Percentiles rank a stretch among this genome's conserved stretches.
phyloP scores from a whole-genome alignment of 2,888 invertebrate species.

The Balanococcus diminutus region DNA sequence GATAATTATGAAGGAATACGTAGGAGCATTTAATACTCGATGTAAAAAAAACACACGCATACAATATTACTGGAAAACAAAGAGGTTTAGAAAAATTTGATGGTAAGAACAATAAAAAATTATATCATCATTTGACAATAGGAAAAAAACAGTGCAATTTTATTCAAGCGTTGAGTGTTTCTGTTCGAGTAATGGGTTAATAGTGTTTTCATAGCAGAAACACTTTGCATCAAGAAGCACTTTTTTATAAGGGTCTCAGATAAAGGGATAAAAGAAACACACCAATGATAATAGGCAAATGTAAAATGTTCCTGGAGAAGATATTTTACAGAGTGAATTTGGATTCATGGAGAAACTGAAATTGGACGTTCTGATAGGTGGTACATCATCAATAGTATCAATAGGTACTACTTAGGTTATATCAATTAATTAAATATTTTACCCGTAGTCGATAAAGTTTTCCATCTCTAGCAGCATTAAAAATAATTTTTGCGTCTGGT shows the following conservation, averaged over 20 bases:
- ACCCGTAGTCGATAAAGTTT: slow-evolving; percentile 40
- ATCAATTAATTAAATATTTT: neutral
- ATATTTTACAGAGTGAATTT: neutral
- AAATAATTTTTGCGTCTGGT: slow-evolving; percentile 43
- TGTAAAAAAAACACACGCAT: too few relatives aligned
- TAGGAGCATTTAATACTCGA: too few relatives aligned
- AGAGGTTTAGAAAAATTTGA: too few relatives aligned
- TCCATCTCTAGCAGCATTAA: slow-evolving; percentile 38
- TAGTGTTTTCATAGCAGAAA: neutral
- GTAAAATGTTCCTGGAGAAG: too few relatives aligned
- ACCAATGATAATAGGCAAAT: too few relatives aligned
- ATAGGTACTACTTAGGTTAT: neutral
- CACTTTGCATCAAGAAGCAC: neutral
- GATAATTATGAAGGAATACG: too few relatives aligned
- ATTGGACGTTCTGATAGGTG: neutral
- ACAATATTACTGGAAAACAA: neutral
- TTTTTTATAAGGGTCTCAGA: too few relatives aligned
- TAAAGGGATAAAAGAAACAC: too few relatives aligned
- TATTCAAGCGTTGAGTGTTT: neutral
- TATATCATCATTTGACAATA: neutral
- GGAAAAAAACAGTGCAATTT: neutral
- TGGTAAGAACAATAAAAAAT: neutral
- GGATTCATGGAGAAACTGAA: neutral
- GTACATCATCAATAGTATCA: neutral
- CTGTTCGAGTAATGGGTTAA: too few relatives aligned